Evolutionary conservation across 2,888 invertebrate species (phyloP), one percentile per base, ranked within the genome.

Genomic region (Drosophila lutescens): DNA sequence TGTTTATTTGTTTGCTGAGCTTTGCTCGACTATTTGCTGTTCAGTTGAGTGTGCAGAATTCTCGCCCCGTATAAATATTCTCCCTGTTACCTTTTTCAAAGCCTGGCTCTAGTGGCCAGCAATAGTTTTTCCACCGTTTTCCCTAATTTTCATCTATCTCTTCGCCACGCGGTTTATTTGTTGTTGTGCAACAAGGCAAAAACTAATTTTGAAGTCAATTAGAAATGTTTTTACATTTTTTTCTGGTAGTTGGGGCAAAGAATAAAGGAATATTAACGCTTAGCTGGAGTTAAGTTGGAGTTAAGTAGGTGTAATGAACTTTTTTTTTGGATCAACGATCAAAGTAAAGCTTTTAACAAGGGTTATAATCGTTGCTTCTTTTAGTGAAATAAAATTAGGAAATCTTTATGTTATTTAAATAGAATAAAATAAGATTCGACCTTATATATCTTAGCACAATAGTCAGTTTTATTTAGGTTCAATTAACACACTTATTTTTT

Each of bases 151-250:
- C 34, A 23, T 46, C 54, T 46, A 66, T 68, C 57, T 73, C 40
- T 74, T 68, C 73, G 34, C 17, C 32, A 9, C 41, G 32, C 41
- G 32, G 20, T 15, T 50, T 65, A 32, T 67, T 67, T 67, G 49
- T 67, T 67, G 57, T 9, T 69, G 68, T 68, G 70, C 41, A 79
- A 53, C 58, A 51, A 41, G 46, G 58, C 80, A 66, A 60, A 80
- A 86, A 86, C 86, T 86, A 78, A 78, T 82, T 83, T 83, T 61
- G 60, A 79, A 82, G 87, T 82, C 85, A 82, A 86, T 82, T 82
- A 82, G 80, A 86, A 82, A 70, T 78, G 63, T 73, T 59, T 71
- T 54, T 47, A 49, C 47, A 66, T 50, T 67, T 65, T n/a, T 63
- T 47, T 32, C 46, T 26, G 50, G n/a, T 20, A 38, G 41, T n/a